A percentile compares a stretch with the other conserved stretches of the same genome.
phyloP scores from a whole-genome alignment of 2,888 invertebrate species.

The Agonopterix alstromeriana region DNA sequence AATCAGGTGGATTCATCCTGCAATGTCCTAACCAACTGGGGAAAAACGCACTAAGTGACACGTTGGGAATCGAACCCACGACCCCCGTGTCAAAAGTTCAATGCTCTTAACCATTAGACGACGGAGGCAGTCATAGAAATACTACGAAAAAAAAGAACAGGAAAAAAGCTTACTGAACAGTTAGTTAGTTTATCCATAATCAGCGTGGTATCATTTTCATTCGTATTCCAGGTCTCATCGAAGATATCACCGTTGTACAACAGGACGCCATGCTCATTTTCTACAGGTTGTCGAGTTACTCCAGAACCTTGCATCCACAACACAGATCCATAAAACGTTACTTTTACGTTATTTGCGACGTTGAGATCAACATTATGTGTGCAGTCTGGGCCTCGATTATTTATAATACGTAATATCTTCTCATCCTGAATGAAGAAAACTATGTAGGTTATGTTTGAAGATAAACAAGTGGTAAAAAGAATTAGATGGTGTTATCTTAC shows the following conservation, averaged over 20 bases:
- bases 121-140: too few relatives aligned
- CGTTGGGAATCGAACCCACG: too few relatives aligned
- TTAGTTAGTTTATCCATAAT: constrained; percentile 53
- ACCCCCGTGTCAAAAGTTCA: too few relatives aligned
- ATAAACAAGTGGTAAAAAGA: background rate
- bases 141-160: too few relatives aligned
- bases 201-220: constrained; percentile 71
- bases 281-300: constrained; percentile 82
- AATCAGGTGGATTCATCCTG: too few relatives aligned
- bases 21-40: too few relatives aligned
- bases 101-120: too few relatives aligned
- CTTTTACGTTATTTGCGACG: constrained; percentile 20
- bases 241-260: constrained; percentile 95
- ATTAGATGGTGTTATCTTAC: constrained; percentile 14
- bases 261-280: constrained; percentile 78
- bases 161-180: too few relatives aligned
- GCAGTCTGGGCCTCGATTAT: constrained; percentile 78
- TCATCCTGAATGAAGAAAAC: constrained; percentile 44
- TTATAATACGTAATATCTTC: constrained; percentile 49
- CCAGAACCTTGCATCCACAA: constrained; percentile 89
- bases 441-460: constrained; percentile 1
- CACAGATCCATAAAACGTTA: constrained; percentile 76
- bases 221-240: constrained; percentile 50
- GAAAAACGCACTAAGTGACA: too few relatives aligned
- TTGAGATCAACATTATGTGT: constrained; percentile 26